A percentile compares a stretch with the other conserved stretches of the same genome.
Evolutionary conservation across 2,113 vertebrate genomes (phyloP).

Genomic region (Bucco capensis): DNA sequence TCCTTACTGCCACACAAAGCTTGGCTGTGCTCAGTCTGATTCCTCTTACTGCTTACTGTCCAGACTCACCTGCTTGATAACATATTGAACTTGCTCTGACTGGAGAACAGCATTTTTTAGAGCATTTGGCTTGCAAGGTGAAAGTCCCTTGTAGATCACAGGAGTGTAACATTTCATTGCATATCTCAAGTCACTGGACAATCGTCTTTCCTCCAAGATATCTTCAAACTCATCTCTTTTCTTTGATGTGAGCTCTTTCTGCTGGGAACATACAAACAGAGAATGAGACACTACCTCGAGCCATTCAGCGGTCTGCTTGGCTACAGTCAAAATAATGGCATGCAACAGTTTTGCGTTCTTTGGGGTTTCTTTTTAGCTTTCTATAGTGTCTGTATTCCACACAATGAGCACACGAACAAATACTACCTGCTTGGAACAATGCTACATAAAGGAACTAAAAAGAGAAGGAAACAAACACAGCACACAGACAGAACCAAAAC

Average conservation of each 20-base stretch:
- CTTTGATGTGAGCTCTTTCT: slow-evolving; percentile 82
- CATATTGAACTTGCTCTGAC: slow-evolving; percentile 84
- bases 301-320: neutral
- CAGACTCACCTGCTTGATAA: slow-evolving; percentile 84
- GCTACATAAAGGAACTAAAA: neutral
- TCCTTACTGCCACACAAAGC: neutral
- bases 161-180: slow-evolving; percentile 90
- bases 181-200: slow-evolving; percentile 90
- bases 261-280: slow-evolving; percentile 60
- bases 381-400: neutral
- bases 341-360: neutral
- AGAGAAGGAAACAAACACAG: neutral
- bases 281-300: neutral
- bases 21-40: neutral
- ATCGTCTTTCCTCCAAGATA: slow-evolving; percentile 88
- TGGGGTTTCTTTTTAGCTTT: neutral
- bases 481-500: neutral
- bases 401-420: neutral
- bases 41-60: neutral
- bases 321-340: neutral
- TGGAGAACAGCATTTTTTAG: slow-evolving; percentile 85
- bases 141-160: slow-evolving; percentile 82
- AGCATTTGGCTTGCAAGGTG: slow-evolving; percentile 77
- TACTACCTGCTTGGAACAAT: neutral
- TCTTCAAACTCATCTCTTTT: slow-evolving; percentile 96